These are phyloP conservation scores for Melanaphis sacchari DNA, from an alignment of 1,140 invertebrate species.

Conservation along the genomic window DNA sequence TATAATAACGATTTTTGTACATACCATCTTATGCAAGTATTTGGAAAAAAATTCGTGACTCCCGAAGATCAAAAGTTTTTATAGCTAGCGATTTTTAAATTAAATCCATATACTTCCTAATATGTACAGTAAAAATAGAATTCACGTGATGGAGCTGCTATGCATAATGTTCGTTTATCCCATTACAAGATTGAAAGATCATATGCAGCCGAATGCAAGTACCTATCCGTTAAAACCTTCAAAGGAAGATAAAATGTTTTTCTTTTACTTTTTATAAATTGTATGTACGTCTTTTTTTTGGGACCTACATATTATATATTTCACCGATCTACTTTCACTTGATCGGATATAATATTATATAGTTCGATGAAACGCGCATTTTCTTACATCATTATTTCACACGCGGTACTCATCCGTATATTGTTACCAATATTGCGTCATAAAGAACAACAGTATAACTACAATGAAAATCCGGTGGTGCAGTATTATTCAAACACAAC, in stretches of 20 bases:
- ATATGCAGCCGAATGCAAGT: neutral
- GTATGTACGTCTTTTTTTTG: neutral
- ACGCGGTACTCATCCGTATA: conserved; percentile 44
- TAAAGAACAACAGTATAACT: neutral
- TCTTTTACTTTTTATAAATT: neutral
- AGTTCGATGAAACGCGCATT: neutral
- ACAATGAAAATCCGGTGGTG: neutral
- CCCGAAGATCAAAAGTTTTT: neutral
- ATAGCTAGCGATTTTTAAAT: neutral
- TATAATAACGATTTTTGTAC: too few relatives aligned
- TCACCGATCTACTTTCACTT: conserved; percentile 45
- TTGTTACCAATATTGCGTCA: conserved; percentile 29
- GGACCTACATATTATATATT: neutral
- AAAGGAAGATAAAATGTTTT: neutral
- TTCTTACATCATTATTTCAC: conserved; percentile 54
- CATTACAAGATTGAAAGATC: neutral
- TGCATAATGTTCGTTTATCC: neutral
- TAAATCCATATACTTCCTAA: neutral
- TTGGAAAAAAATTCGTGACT: neutral
- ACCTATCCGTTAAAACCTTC: neutral
- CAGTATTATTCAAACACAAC: too few relatives aligned
- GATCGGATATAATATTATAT: conserved; percentile 1
- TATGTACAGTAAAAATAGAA: neutral
- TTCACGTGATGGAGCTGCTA: neutral
- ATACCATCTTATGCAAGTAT: too few relatives aligned